Evolutionary conservation across 1,140 invertebrate genomes (phyloP).

Genomic region (Cherax quadricarinatus): DNA sequence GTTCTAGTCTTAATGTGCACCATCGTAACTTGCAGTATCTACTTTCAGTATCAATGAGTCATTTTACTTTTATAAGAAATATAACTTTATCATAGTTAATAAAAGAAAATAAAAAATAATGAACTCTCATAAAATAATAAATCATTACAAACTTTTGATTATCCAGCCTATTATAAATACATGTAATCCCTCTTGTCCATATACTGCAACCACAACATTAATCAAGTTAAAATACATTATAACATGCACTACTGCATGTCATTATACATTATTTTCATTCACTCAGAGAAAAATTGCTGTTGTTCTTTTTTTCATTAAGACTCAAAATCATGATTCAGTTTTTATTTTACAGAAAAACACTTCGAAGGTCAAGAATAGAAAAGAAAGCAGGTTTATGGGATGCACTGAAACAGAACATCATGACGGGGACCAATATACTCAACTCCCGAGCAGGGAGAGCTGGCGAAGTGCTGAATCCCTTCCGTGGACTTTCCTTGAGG

Average conservation of each 20-base stretch:
- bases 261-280: not conserved
- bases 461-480: constrained; percentile 78
- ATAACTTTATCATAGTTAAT: no score
- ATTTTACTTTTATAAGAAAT: no score
- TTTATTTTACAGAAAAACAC: constrained; percentile 55
- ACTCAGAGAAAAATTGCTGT: not conserved
- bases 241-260: no score
- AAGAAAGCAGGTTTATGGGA: constrained; percentile 70
- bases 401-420: constrained; percentile 70
- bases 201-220: no score
- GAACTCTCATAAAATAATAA: no score
- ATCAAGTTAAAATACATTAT: not conserved
- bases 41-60: no score
- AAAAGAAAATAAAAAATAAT: no score
- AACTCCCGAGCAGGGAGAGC: constrained; percentile 78
- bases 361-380: constrained; percentile 46
- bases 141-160: no score
- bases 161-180: no score
- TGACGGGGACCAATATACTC: constrained; percentile 69
- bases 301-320: not conserved
- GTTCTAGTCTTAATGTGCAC: no score
- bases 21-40: no score
- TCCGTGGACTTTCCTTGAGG: constrained; percentile 77
- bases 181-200: no score
- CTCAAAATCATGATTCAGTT: not conserved